Conservation (phyloP, 2,888 invertebrate genomes). For the Cephus runcator region DNA sequence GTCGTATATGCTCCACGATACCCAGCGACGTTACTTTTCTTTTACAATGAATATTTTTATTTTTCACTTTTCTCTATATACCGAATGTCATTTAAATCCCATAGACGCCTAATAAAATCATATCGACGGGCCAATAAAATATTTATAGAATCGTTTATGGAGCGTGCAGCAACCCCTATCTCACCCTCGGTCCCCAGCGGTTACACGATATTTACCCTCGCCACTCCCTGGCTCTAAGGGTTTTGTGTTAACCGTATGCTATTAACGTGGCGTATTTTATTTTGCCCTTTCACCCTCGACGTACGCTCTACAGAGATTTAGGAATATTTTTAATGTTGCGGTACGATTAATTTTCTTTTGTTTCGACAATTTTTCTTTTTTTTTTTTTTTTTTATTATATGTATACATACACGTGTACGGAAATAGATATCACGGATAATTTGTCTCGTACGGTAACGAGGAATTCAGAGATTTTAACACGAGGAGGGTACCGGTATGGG, state of each 20-base stretch:
- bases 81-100: not conserved
- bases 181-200: conserved; percentile 51
- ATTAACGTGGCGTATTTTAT: not conserved
- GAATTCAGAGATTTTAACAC: not conserved
- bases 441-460: not conserved
- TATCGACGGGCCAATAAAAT: conserved; percentile 63
- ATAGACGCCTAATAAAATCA: conserved; percentile 50
- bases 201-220: conserved; percentile 62
- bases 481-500: not conserved
- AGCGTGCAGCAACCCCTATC: conserved; percentile 23
- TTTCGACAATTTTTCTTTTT: not conserved
- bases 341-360: not conserved
- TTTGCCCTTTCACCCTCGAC: not conserved
- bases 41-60: not conserved
- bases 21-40: not conserved
- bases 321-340: not conserved
- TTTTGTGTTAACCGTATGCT: conserved; percentile 9
- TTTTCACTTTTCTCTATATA: rapidly evolving
- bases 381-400: not conserved
- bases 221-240: conserved; percentile 37
- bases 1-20: not conserved
- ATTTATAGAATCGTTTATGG: conserved; percentile 60
- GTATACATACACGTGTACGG: not conserved
- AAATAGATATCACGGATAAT: not conserved
- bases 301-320: not conserved